Conservation (phyloP, 1,140 invertebrate genomes). For the Drosophila repletoides region DNA sequence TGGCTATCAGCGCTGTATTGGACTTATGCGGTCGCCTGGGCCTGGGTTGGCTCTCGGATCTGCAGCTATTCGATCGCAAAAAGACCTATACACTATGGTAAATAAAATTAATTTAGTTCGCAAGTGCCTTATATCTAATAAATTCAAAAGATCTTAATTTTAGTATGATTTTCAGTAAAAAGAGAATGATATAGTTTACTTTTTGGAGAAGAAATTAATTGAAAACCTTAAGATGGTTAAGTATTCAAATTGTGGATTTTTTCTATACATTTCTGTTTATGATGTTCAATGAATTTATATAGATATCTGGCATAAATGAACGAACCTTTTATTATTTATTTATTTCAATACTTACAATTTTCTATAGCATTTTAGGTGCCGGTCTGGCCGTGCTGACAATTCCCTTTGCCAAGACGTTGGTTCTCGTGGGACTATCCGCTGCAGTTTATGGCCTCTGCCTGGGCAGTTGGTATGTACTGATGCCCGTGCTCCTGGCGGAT, state of each 20-base stretch:
- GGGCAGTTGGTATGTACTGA: slow-evolving; percentile 89
- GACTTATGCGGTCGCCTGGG: slow-evolving; percentile 88
- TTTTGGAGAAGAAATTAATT: no score
- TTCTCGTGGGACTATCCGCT: slow-evolving; percentile 84
- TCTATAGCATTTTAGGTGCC: slow-evolving; percentile 86
- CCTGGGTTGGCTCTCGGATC: slow-evolving; percentile 88
- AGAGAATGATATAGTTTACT: no score
- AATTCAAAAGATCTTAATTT: background rate
- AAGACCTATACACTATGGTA: slow-evolving; percentile 89
- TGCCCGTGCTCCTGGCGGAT: slow-evolving; percentile 88
- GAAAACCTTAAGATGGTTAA: no score
- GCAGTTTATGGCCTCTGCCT: slow-evolving; percentile 88
- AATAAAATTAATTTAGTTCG: background rate
- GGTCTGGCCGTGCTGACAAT: slow-evolving; percentile 87
- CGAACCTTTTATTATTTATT: background rate
- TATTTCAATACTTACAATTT: background rate
- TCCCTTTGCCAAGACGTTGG: slow-evolving; percentile 86
- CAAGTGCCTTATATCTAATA: no score
- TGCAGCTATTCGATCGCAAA: slow-evolving; percentile 87
- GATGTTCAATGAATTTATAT: no score
- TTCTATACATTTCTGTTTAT: no score
- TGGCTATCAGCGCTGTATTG: slow-evolving; percentile 88
- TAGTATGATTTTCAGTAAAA: no score
- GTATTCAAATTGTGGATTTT: no score
- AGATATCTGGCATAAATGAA: background rate